Evolutionary conservation across 2,888 invertebrate genomes (phyloP).

Genomic region (Schizaphis graminum): DNA sequence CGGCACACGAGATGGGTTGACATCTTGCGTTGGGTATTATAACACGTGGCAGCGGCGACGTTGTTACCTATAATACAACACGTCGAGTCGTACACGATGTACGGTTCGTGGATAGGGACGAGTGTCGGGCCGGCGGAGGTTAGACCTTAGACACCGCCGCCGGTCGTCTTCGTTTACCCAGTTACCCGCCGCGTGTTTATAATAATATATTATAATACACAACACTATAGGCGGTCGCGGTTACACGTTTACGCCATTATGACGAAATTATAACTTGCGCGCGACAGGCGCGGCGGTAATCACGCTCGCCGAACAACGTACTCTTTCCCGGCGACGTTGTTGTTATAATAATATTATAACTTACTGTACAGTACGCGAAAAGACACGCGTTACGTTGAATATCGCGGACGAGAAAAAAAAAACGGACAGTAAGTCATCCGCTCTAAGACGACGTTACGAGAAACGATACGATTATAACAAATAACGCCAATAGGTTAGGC

Average conservation of each 20-base stretch:
- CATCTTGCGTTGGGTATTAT: conserved; percentile 27
- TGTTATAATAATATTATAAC: not conserved
- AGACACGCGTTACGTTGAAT: not conserved
- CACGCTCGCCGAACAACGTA: not conserved
- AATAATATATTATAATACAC: not conserved
- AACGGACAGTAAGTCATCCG: not conserved
- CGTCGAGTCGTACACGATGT: not conserved
- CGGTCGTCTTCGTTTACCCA: not conserved
- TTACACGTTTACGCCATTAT: conserved; percentile 39
- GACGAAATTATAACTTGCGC: not conserved
- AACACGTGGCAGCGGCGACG: not conserved
- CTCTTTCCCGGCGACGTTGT: not conserved
- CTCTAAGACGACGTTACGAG: not conserved
- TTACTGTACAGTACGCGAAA: not conserved
- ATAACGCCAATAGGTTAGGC: too few species aligned
- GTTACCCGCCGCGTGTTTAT: not conserved
- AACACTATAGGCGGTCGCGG: not conserved
- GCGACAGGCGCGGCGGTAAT: not conserved
- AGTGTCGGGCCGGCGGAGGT: not conserved
- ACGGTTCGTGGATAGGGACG: not conserved
- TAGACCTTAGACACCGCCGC: not conserved
- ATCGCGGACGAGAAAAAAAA: not conserved
- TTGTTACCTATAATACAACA: not conserved
- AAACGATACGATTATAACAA: not conserved
- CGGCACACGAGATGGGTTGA: conserved; percentile 12